Base-by-base conservation (phyloP, 2,888 invertebrate species). In the Stegophylla sp. region DNA sequence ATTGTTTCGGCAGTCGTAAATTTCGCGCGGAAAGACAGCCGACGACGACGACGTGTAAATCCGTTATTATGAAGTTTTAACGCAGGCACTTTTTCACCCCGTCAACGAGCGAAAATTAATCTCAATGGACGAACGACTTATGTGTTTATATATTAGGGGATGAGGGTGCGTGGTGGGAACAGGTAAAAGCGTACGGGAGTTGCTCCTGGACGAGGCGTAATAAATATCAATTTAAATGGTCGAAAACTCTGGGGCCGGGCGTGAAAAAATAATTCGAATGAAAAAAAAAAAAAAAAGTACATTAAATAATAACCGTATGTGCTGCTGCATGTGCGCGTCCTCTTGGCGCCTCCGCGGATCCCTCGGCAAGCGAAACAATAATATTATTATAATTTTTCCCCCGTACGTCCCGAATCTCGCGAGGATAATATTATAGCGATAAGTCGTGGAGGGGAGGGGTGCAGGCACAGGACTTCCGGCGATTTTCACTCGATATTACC, bases 191-290 rank as follows among this genome's bases (percentile, higher is more conserved):
- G 48, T 43, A 20, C 56, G 28, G 0, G 48, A 26, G 13, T 67
- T n/a, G n/a, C 17, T 48, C 28, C 26, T n/a, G 45, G 45, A 7
- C n/a, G 15, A 26, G 26, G 20, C n/a, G 41, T 71, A 71, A 79
- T 79, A 79, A 79, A 79, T 79, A 63, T 79, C 79, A 79, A 79
- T 79, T 79, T 48, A 20, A n/a, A 77, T 56, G 77, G 77, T 69
- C 67, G 67, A 59, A 77, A 67, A 76, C 64, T 20, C 20, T 17
- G 61, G 28, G 43, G 72, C 34, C 10, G 15, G 43, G 51, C 26
- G 43, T 41, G 41, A 17, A 71, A n/a, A 26, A 51, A 69, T 17
- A 43, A 72, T 53, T 26, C n/a, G 23, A 53, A 26, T 76, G 53
- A n/a, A n/a, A n/a, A n/a, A n/a, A n/a, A n/a, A n/a, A n/a, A n/a